phyloP scores from a whole-genome alignment of 2,113 vertebrate species.

The Athene cunicularia region DNA sequence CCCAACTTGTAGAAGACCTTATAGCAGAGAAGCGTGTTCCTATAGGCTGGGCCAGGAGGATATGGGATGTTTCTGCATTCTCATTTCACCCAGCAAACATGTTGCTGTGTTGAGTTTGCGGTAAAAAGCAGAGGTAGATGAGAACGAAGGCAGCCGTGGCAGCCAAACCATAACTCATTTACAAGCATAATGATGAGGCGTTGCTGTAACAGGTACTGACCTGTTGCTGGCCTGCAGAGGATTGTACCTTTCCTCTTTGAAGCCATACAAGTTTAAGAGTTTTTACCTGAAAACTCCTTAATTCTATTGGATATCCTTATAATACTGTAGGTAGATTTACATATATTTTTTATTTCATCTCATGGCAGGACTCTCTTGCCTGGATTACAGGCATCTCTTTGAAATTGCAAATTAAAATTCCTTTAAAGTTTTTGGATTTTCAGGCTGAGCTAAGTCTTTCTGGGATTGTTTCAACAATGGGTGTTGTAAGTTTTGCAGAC shows the following conservation, averaged over 20 bases:
- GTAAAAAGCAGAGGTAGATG: neutral
- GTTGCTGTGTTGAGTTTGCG: neutral
- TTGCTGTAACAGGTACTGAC: conserved; percentile 17
- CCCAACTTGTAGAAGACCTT: neutral
- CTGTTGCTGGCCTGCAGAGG: neutral
- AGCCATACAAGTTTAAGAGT: neutral
- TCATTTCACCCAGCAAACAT: neutral
- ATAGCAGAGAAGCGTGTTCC: neutral
- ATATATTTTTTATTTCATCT: neutral
- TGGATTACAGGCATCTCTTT: neutral
- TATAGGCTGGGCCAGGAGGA: neutral
- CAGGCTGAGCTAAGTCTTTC: neutral
- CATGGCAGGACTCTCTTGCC: neutral
- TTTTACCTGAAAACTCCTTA: neutral
- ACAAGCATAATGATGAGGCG: neutral
- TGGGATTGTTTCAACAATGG: neutral
- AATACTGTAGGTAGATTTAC: neutral
- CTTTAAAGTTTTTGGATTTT: neutral
- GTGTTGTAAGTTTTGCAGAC: conserved; percentile 3
- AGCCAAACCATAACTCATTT: neutral
- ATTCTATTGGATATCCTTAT: neutral
- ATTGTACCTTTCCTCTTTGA: neutral
- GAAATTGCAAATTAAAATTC: neutral
- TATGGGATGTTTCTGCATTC: neutral
- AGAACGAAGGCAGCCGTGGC: neutral